Evolutionary conservation across 2,113 vertebrate species (phyloP).

Genomic region (Phrynosoma blainvillii): DNA sequence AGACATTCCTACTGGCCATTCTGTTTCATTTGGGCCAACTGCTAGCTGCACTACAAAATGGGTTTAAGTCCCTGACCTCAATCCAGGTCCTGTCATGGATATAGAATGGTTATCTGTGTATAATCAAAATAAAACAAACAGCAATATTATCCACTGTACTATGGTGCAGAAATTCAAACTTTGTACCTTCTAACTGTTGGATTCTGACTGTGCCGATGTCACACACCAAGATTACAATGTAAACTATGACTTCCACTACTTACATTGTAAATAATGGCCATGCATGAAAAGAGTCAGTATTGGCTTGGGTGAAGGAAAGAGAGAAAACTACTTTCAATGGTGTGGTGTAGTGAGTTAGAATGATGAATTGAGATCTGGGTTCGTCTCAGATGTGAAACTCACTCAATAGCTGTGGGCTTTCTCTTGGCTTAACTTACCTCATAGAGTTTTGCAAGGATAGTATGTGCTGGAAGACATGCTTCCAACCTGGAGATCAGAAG

Average conservation of each 20-base stretch:
- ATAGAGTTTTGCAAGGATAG: too few species aligned
- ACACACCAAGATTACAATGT: not conserved
- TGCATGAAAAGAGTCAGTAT: not conserved
- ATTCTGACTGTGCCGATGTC: not conserved
- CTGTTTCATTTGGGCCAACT: not conserved
- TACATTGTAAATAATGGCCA: not conserved
- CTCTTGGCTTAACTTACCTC: too few species aligned
- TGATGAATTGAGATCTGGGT: too few species aligned
- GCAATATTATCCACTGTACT: not conserved
- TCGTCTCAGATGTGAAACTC: too few species aligned
- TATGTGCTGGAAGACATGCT: too few species aligned
- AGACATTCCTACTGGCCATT: not conserved
- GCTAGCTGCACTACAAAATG: not conserved
- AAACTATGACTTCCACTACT: not conserved
- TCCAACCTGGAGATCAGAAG: too few species aligned
- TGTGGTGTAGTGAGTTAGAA: too few species aligned
- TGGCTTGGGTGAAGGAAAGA: not conserved
- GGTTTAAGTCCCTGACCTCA: not conserved
- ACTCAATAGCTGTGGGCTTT: too few species aligned
- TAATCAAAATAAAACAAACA: not conserved
- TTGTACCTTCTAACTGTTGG: not conserved
- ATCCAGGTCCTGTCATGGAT: not conserved
- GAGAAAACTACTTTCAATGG: too few species aligned
- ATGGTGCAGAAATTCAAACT: not conserved
- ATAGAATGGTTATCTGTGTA: not conserved